Base-by-base conservation (phyloP, 2,888 invertebrate genomes). In the Ophion ellenae region DNA sequence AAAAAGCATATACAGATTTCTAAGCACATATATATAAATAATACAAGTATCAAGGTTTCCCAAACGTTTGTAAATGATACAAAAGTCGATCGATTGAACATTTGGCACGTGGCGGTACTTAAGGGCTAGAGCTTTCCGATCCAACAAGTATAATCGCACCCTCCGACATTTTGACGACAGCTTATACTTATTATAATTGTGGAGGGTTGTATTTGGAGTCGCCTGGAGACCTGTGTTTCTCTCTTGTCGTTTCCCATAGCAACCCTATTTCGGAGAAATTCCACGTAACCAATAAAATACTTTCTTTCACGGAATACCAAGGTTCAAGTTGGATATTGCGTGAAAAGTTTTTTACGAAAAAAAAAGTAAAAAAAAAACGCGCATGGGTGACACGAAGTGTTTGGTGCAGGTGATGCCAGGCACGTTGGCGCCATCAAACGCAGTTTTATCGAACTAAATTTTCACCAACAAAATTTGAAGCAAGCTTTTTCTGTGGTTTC, bases 71-170 rank as follows among this genome's bases (percentile, higher is more conserved):
- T 53, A 17, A 70, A 70, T 70, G 28, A 53, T 53, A 6, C 70
- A 28, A 53, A 24, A 28, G 45, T 70, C 70, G 47, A 70, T 70
- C 47, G 47, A 70, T 17, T 24, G 28, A 70, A 53, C 7, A 11
- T 70, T 45, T 5, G 14, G 47, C 24, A 53, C 40, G 40, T 40
- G 40, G 6, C 40, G 9, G 9, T 40, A 40, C 40, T 40, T 40
- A n/a, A 53, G 64, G 32, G 32, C 3, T 28, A 63, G 45, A 11
- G 28, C 45, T 64, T 53, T 76, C 11, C 32, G 53, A 5, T 47
- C 10, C 17, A 81, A 81, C 66, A 87, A 83, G 88, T 88, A 85
- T 88, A 69, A 5, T 70, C 87, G 89, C 90, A 89, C 87, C 87
- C 86, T 88, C 61, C 57, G 87, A 88, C 87, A 88, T 88, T 87